Conservation (phyloP, 2,888 invertebrate species). For the Druceiella hillmani region DNA sequence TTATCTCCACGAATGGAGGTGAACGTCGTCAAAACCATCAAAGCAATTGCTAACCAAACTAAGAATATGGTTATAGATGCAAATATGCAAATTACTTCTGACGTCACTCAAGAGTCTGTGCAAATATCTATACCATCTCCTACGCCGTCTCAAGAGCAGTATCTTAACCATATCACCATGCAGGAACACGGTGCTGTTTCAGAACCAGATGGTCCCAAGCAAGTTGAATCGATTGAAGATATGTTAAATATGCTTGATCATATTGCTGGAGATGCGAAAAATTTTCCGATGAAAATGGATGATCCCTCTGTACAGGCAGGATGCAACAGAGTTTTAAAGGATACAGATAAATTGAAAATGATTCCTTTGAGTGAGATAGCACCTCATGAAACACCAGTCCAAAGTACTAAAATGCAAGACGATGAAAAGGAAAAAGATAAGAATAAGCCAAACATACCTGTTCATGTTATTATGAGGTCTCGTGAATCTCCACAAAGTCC, state of each 20-base stretch:
- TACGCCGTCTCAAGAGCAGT: conserved; percentile 59
- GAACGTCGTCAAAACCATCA: conserved; percentile 48
- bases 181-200: conserved; percentile 49
- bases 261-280: conserved; percentile 46
- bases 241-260: conserved; percentile 66
- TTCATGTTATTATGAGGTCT: conserved; percentile 27
- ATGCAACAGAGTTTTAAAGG: conserved; percentile 11
- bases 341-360: neutral
- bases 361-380: no score
- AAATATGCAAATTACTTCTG: conserved; percentile 51
- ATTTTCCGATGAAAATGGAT: conserved; percentile 24
- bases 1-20: conserved; percentile 31
- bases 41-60: conserved; percentile 51
- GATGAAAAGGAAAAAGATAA: conserved; percentile 3
- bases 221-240: conserved; percentile 62
- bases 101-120: conserved; percentile 56
- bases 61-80: conserved; percentile 52
- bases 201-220: conserved; percentile 49
- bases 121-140: conserved; percentile 63
- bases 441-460: conserved; percentile 18
- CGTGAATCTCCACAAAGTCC: conserved; percentile 24
- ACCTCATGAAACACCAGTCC: neutral
- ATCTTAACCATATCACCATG: conserved; percentile 57
- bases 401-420: neutral
- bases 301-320: no score